Base-by-base conservation (phyloP, 2,797 vertebrate species). In the Euphonia xanthogaster region DNA sequence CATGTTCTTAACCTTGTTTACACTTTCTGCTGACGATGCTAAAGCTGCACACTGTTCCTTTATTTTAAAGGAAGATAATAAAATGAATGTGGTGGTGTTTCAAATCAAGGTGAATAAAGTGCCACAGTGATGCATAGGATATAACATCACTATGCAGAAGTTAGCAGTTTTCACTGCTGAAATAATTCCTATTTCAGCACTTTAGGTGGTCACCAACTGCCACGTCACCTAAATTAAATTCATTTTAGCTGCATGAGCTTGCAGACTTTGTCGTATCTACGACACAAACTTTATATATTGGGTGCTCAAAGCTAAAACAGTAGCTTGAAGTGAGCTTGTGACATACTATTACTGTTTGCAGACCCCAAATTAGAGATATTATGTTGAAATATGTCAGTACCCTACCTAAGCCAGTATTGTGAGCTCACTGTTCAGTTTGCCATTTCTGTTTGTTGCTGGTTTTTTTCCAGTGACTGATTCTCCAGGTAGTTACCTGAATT, bases 51-150 rank as follows among this genome's bases (percentile, higher is more conserved):
- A 40, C 44, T 88, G 14, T 62, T 92, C 85, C 83, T 97, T 97
- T 97, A 91, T 93, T 96, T 97, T 97, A 94, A 95, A 80, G 86
- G 74, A 86, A 90, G 85, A 76, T 95, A 96, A 96, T 98, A 97
- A 97, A 97, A 95, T 94, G 85, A 97, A 95, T 67, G 28, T 86
- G 50, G 61, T 68, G 37, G 63, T 95, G 91, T 97, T 98, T 97
- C 97, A 98, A 94, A 97, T 97, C 92, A 94, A 94, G 95, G 94
- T 96, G 96, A 97, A 96, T 96, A 95, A 97, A 97, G 93, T 94
- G 87, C 89, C 96, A 93, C 3, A 2, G 54, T 96, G 96, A 97
- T 97, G 72, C 94, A 96, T 88, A 90, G 89, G 60, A 77, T 95
- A 86, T 94, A 94, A 94, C 97, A 96, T 96, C 78, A 62, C 79